Evolutionary conservation across 2,888 invertebrate genomes (phyloP), one percentile per base, ranked within the genome.

Genomic region (Belgica antarctica): DNA sequence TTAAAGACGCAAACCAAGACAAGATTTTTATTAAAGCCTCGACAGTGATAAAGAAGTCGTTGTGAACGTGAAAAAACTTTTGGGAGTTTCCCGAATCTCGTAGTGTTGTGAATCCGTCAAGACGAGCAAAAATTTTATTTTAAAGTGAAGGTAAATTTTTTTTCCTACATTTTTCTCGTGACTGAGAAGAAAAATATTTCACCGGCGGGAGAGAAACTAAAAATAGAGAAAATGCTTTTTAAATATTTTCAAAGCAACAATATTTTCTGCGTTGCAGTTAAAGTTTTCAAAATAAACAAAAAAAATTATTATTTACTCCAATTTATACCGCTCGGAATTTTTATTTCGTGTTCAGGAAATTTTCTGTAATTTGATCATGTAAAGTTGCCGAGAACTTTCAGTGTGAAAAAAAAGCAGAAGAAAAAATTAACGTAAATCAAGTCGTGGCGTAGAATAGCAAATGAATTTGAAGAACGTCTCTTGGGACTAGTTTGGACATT

Each of bases 111-210:
- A 19, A 17, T 52, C 12, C 34, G 34, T 52, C 3, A 52, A 34
- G 22, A 31, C 34, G 28, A 62, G 4, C 17, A 46, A 68, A 68
- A 24, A 27, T 68, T 57, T 57, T 68, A 57, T n/a, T 57, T 17
- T 19, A n/a, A 68, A 57, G 57, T 68, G 52, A 68, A 68, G 68
- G 68, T 68, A 68, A 68, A 57, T 10, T 52, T 52, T 19, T 52
- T 17, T 52, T 4, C 22, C 7, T n/a, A 63, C 34, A 24, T 63
- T 63, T 41, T 41, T 31, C 31, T 31, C n/a, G n/a, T n/a, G n/a
- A n/a, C n/a, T n/a, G n/a, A n/a, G n/a, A n/a, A n/a, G n/a, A n/a
- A n/a, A n/a, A 31, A 31, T 31, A n/a, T 25, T 66, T 66, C 47
- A 47, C 65, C 65, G 65, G 65, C 65, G 65, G 63, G 52, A 52